These are phyloP conservation scores for Halisarca cf. caerulea DNA, from an alignment of 37 sponge, comb jelly and placozoan species.

Conservation along the genomic window DNA sequence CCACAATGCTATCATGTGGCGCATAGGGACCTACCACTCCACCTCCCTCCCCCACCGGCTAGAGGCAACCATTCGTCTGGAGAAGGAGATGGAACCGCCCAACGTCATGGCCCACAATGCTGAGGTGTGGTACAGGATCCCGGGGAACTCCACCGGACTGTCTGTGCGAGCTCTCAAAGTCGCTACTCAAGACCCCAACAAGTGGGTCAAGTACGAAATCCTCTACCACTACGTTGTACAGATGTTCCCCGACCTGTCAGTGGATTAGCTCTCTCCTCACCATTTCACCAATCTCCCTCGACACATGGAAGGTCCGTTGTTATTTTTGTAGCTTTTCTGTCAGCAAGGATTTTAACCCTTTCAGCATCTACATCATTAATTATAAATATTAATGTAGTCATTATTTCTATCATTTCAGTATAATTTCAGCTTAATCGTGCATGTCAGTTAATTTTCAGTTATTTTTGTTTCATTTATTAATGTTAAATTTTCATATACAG, in stretches of 20 bases:
- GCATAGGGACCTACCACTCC: constrained; percentile 64
- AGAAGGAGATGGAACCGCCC: constrained; percentile 76
- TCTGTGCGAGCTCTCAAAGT: constrained; percentile 58
- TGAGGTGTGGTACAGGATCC: constrained; percentile 74
- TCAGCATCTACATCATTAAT: too few species aligned
- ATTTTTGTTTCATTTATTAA: too few species aligned
- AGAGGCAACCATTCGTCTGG: constrained; percentile 63
- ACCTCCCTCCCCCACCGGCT: constrained; percentile 63
- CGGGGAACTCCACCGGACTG: constrained; percentile 84
- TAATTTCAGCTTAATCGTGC: too few species aligned
- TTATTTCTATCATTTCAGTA: not conserved
- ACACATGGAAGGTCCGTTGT: not conserved
- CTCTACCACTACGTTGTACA: constrained; percentile 80
- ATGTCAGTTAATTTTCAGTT: too few species aligned
- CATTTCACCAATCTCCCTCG: not conserved
- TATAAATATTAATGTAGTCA: too few species aligned
- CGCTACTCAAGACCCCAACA: constrained; percentile 49
- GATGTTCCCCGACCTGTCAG: constrained; percentile 90
- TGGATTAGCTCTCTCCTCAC: constrained; percentile 46
- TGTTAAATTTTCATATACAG: too few species aligned
- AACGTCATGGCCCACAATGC: constrained; percentile 49
- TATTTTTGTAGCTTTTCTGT: not conserved
- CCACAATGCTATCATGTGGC: constrained; percentile 78
- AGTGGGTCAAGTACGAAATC: constrained; percentile 92
- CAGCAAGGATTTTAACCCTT: too few species aligned